A percentile compares a stretch with the other conserved stretches of the same genome.
Conservation (phyloP, 2,797 vertebrate genomes). For the Cottoperca gobio region DNA sequence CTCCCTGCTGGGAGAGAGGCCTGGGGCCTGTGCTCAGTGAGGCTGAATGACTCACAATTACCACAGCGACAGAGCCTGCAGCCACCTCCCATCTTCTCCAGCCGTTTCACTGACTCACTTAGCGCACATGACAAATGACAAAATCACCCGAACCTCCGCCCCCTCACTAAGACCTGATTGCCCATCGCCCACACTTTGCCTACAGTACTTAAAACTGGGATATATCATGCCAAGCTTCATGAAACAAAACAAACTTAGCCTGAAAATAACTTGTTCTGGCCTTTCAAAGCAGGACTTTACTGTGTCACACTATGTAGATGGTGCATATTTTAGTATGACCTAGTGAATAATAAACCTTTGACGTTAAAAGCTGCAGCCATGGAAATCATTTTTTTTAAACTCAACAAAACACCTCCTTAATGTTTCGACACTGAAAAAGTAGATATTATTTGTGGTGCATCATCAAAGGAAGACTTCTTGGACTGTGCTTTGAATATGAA, state of each 20-base stretch:
- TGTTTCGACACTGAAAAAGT: not conserved
- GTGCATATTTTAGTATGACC: conserved; percentile 13
- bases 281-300: conserved; percentile 21
- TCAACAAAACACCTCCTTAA: conserved; percentile 11
- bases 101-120: conserved; percentile 78
- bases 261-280: conserved; percentile 24
- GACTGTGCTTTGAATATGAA: conserved; percentile 31
- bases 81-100: conserved; percentile 70
- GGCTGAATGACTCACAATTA: conserved; percentile 85
- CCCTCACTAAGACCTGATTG: conserved; percentile 65
- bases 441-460: conserved; percentile 7
- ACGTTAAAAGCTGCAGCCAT: not conserved
- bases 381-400: conserved; percentile 8
- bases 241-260: conserved; percentile 61
- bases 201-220: conserved; percentile 62
- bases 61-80: conserved; percentile 66
- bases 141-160: conserved; percentile 66
- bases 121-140: conserved; percentile 75
- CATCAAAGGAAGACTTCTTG: conserved; percentile 41
- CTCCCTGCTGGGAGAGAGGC: conserved; percentile 73
- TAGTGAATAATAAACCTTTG: conserved; percentile 15
- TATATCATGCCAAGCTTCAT: conserved; percentile 58
- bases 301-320: not conserved
- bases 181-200: conserved; percentile 69
- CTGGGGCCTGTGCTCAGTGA: conserved; percentile 73